Conservation (phyloP, 2,113 vertebrate genomes). For the Clinocottus analis region DNA sequence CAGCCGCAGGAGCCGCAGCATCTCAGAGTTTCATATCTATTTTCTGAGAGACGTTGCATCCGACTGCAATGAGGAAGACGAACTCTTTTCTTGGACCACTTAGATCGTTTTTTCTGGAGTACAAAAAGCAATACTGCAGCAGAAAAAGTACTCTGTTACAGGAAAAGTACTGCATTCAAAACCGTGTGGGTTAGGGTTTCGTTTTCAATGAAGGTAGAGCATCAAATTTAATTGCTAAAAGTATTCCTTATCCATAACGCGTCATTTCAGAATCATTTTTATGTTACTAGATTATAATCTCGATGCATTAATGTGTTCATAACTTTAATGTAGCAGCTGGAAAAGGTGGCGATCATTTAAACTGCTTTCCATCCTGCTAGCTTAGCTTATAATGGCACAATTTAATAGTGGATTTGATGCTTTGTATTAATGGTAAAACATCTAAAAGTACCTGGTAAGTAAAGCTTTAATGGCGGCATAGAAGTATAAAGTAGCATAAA, state of each 20-base stretch:
- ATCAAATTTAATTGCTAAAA: not conserved
- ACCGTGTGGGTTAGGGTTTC: not conserved
- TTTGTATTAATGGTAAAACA: not conserved
- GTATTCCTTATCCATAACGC: not conserved
- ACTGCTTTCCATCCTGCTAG: not conserved
- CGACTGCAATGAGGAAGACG: not conserved
- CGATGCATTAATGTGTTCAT: not conserved
- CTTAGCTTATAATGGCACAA: not conserved
- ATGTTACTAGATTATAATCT: not conserved
- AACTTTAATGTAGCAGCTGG: not conserved
- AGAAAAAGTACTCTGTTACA: not conserved
- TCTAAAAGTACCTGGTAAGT: not conserved
- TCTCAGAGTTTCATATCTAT: not conserved
- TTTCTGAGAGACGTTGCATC: slow-evolving; percentile 1
- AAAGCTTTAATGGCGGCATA: not conserved
- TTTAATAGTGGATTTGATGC: not conserved
- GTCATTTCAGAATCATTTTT: not conserved
- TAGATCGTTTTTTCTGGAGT: not conserved
- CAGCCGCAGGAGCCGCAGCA: not conserved
- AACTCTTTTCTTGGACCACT: not conserved
- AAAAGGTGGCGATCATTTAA: not conserved
- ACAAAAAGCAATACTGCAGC: not conserved
- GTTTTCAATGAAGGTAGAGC: not conserved
- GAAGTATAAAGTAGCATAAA: not conserved
- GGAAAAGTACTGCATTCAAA: not conserved